Evolutionary conservation across 2,797 vertebrate genomes (phyloP).

Genomic region (Hapalemur alaotrensis): DNA sequence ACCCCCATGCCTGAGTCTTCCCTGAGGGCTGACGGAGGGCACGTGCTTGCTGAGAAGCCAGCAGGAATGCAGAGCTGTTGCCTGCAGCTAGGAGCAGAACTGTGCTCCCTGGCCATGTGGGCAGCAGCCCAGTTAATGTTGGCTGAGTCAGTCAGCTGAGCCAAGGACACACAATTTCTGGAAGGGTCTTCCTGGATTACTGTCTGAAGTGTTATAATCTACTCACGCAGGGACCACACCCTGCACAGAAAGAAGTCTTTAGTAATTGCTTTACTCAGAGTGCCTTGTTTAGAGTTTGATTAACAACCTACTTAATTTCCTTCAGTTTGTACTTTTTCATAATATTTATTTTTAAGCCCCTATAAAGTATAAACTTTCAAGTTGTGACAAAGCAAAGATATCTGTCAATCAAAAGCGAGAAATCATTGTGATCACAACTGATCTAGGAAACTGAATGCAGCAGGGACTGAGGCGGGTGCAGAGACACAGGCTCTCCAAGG

Average conservation of each 20-base stretch:
- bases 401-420: neutral
- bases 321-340: neutral
- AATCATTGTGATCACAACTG: neutral
- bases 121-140: neutral
- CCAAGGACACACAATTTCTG: neutral
- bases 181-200: neutral
- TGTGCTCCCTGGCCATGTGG: accelerated
- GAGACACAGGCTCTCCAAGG: accelerated
- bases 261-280: neutral
- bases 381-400: neutral
- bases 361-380: neutral
- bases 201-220: neutral
- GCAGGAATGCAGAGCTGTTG: neutral
- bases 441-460: neutral
- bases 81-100: neutral
- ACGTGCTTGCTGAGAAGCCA: neutral
- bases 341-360: neutral
- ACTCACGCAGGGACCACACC: accelerated
- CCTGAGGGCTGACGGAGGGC: neutral
- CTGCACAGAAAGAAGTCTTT: neutral
- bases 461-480: accelerated
- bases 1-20: neutral
- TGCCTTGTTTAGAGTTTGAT: neutral
- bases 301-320: neutral
- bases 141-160: neutral